phyloP scores from a whole-genome alignment of 2,888 invertebrate species.

The Achlya flavicornis region DNA sequence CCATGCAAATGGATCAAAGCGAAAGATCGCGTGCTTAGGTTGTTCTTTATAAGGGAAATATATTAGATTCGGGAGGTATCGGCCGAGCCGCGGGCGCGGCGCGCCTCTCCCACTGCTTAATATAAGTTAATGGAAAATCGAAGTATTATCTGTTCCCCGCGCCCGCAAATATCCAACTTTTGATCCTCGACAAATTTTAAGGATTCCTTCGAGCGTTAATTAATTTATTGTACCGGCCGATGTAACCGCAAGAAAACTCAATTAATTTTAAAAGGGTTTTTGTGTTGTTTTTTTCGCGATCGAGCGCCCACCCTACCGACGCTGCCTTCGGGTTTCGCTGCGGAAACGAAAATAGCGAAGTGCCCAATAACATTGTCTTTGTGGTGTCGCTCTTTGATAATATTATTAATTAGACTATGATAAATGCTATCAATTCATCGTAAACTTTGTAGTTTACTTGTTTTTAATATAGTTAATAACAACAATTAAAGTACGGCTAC shows the following conservation, averaged over 20 bases:
- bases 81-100: conserved; percentile 62
- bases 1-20: conserved; percentile 77
- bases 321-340: conserved; percentile 41
- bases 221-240: conserved; percentile 81
- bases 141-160: conserved; percentile 75
- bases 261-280: conserved; percentile 85
- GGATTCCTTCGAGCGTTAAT: conserved; percentile 82
- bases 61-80: conserved; percentile 70
- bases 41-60: conserved; percentile 78
- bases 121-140: conserved; percentile 83
- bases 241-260: conserved; percentile 83
- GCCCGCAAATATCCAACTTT: conserved; percentile 68
- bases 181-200: conserved; percentile 82
- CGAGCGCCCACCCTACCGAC: conserved; percentile 44
- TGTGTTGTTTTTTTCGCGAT: conserved; percentile 80
- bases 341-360: conserved; percentile 66
- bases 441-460: not conserved
- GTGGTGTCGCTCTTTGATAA: conserved; percentile 58
- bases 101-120: conserved; percentile 74
- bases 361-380: conserved; percentile 72
- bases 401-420: not conserved
- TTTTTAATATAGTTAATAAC: no score
- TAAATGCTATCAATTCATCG: not conserved
- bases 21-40: conserved; percentile 76
- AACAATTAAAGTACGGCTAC: conserved; percentile 10